A percentile compares a stretch with the other conserved stretches of the same genome.
These are phyloP conservation scores for Rana temporaria DNA, from an alignment of 2,113 vertebrate genomes.

Conservation along the genomic window DNA sequence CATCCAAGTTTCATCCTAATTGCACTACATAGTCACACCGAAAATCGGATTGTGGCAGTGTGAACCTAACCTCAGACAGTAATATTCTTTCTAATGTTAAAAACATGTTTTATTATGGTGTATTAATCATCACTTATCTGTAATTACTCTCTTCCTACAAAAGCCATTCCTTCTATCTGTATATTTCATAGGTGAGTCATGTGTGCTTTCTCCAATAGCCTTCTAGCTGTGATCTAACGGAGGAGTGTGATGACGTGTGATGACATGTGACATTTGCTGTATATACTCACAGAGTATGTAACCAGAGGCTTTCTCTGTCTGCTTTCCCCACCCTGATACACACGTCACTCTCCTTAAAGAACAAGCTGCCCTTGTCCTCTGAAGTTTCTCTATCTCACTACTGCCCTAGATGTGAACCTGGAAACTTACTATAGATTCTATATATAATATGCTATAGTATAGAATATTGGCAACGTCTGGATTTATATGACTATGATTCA, in stretches of 20 bases:
- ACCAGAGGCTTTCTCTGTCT: neutral
- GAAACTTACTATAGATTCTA: neutral
- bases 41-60: too few species aligned
- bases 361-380: constrained; percentile 39
- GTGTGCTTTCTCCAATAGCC: neutral
- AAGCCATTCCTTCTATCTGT: neutral
- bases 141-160: neutral
- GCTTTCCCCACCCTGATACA: neutral
- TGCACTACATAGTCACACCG: too few species aligned
- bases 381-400: neutral
- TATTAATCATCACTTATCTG: neutral
- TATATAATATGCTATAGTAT: too few species aligned
- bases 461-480: neutral
- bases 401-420: neutral
- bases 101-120: neutral
- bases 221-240: neutral
- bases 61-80: too few species aligned
- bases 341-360: constrained; percentile 33
- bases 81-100: too few species aligned
- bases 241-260: constrained; percentile 12
- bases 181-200: neutral
- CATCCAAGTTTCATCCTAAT: too few species aligned
- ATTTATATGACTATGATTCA: neutral
- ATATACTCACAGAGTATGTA: neutral
- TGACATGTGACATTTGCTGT: neutral